A percentile compares a stretch with the other conserved stretches of the same genome.
These are phyloP conservation scores for Tanaodytes sp. DNA, from an alignment of 2,888 invertebrate species.

Conservation along the genomic window DNA sequence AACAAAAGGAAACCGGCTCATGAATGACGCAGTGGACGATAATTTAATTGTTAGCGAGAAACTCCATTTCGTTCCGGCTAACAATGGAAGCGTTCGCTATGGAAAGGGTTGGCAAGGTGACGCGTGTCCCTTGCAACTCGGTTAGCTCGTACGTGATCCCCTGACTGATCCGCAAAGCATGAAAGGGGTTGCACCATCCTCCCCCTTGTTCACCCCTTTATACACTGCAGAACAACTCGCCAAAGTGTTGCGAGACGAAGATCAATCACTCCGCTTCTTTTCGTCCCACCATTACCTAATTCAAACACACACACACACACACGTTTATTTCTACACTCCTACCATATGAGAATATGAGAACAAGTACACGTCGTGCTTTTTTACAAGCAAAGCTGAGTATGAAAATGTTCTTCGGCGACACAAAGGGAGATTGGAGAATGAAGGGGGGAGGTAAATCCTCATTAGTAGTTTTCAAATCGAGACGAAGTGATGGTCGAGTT, in stretches of 20 bases:
- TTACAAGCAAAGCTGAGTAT: constrained; percentile 3
- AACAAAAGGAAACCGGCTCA: too few relatives aligned
- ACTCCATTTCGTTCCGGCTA: constrained; percentile 47
- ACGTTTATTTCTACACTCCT: neutral
- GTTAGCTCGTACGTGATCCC: constrained; percentile 64
- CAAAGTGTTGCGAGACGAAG: constrained; percentile 67
- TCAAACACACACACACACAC: constrained; percentile 7
- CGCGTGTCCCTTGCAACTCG: constrained; percentile 58
- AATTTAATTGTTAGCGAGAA: constrained; percentile 42
- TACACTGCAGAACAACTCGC: constrained; percentile 62
- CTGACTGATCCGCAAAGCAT: constrained; percentile 68
- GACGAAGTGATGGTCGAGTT: constrained; percentile 22
- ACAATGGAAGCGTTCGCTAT: constrained; percentile 29
- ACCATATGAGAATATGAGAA: neutral
- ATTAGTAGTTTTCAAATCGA: constrained; percentile 38
- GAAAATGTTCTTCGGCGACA: constrained; percentile 20
- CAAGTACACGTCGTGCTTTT: neutral
- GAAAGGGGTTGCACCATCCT: constrained; percentile 66
- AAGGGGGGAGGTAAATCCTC: constrained; percentile 10
- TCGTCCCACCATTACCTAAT: constrained; percentile 48
- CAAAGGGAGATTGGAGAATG: constrained; percentile 3
- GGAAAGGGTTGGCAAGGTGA: constrained; percentile 55
- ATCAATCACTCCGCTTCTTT: constrained; percentile 67
- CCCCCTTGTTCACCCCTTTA: constrained; percentile 62
- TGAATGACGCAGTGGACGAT: constrained; percentile 26